Base-by-base conservation (phyloP, 2,888 invertebrate species). In the Trichogramma evanescens region DNA sequence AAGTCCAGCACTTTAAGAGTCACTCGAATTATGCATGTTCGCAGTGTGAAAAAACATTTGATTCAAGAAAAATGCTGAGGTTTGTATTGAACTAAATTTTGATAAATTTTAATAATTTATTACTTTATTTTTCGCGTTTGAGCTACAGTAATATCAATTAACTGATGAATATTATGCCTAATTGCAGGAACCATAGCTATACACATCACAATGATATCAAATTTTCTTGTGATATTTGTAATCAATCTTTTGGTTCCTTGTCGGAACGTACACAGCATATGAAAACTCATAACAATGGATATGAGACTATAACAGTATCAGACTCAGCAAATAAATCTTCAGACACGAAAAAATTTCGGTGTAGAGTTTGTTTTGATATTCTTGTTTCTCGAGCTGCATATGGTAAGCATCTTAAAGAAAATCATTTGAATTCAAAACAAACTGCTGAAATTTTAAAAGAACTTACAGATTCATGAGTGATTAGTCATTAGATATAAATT, bases 311-410 rank as follows among this genome's bases (percentile, higher is more conserved):
- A 45, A 10, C 50, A 54, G n/a, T 26, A 55, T n/a, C 42, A 42
- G 8, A n/a, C 39, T 26, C 49, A 8, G 49, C 49, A 42, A 55
- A 40, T 9, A 10, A n/a, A 46, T n/a, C 7, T 40, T 46, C n/a
- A 26, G 5, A 61, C 26, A 41, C 7, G 3, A 64, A 64, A 26
- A 64, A 62, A 13, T 64, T 62, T 26, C 48, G 59, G 7, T 64
- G 64, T 46, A 48, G 64, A 40, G 62, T 64, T 2, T 64, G 64
- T 10, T 59, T 62, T 43, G 59, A 59, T 4, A 64, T 64, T n/a
- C 52, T 64, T 4, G 39, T 62, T 5, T 64, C 64, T 4, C 43
- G 59, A 4, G 42, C 43, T 5, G 56, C 57, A 6, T 64, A 64
- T 26, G 55, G 59, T 5, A 50, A 59, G 9, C 64, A 64, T 40